phyloP scores from a whole-genome alignment of 2,888 invertebrate species.

The Meiosimyza platycephala region DNA sequence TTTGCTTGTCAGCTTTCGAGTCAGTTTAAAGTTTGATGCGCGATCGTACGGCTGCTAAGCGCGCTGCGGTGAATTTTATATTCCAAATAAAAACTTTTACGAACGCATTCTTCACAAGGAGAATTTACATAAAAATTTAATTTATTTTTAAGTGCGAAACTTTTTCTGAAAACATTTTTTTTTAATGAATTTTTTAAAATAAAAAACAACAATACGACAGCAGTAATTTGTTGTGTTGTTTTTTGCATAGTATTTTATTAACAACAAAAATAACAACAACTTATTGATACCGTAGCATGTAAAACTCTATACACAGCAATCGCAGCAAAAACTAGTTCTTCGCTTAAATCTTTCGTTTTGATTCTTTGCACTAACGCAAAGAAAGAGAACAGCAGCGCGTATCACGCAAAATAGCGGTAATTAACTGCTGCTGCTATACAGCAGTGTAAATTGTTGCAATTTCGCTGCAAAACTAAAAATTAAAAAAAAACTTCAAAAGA shows the following conservation, averaged over 20 bases:
- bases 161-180: not conserved
- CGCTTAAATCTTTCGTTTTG: constrained; percentile 46
- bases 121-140: not conserved
- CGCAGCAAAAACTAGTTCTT: constrained; percentile 49
- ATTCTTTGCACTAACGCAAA: constrained; percentile 12
- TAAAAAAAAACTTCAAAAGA: not conserved
- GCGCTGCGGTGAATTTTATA: too few relatives aligned
- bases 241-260: not conserved
- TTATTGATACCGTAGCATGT: constrained; percentile 49
- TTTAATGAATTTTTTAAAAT: not conserved
- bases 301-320: constrained; percentile 37
- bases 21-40: constrained; percentile 27
- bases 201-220: not conserved
- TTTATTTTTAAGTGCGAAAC: not conserved
- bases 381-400: not conserved
- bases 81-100: too few relatives aligned
- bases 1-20: constrained; percentile 16
- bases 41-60: constrained; percentile 17
- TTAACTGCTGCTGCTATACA: constrained; percentile 15
- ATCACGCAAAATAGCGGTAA: constrained; percentile 36
- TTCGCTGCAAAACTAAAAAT: constrained; percentile 1
- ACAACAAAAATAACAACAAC: constrained; percentile 11
- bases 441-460: constrained; percentile 10
- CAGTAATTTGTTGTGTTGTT: constrained; percentile 7
- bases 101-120: not conserved